Conservation (phyloP, 2,797 vertebrate species). For the Cirrhinus mrigala region DNA sequence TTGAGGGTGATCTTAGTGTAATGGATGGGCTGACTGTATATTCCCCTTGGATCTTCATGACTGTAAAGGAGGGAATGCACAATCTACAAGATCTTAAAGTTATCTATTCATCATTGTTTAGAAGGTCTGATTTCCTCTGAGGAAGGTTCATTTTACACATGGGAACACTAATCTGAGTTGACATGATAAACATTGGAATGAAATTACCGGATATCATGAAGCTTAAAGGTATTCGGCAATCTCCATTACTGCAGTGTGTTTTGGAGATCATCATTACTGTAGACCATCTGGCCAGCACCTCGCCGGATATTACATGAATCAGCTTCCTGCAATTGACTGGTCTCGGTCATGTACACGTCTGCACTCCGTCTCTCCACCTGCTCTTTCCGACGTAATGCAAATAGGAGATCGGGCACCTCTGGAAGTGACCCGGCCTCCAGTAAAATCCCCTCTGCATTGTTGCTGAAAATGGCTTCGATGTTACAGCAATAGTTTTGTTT, state of each 20-base stretch:
- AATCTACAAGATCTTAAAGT: conserved; percentile 77
- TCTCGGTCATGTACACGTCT: conserved; percentile 56
- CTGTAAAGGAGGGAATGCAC: conserved; percentile 76
- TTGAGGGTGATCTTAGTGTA: not conserved
- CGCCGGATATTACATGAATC: conserved; percentile 72
- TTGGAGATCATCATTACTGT: conserved; percentile 51
- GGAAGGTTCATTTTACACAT: conserved; percentile 69
- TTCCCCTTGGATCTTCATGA: conserved; percentile 71
- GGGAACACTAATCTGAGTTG: conserved; percentile 34
- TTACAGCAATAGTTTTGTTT: conserved; percentile 67
- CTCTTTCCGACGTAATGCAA: conserved; percentile 61
- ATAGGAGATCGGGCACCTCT: conserved; percentile 58
- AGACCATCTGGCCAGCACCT: conserved; percentile 74
- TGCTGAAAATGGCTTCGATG: conserved; percentile 69
- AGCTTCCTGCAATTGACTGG: conserved; percentile 75
- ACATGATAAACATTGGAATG: conserved; percentile 2
- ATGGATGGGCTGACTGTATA: not conserved
- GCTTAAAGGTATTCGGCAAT: conserved; percentile 16
- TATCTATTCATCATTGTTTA: conserved; percentile 79
- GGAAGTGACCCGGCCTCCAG: conserved; percentile 70
- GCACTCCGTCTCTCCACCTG: conserved; percentile 60
- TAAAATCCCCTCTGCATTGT: conserved; percentile 67
- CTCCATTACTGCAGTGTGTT: conserved; percentile 24
- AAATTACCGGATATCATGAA: conserved; percentile 12
- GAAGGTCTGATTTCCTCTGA: conserved; percentile 70